Conservation (phyloP, 2,888 invertebrate genomes). For the Calameuta pallipes region DNA sequence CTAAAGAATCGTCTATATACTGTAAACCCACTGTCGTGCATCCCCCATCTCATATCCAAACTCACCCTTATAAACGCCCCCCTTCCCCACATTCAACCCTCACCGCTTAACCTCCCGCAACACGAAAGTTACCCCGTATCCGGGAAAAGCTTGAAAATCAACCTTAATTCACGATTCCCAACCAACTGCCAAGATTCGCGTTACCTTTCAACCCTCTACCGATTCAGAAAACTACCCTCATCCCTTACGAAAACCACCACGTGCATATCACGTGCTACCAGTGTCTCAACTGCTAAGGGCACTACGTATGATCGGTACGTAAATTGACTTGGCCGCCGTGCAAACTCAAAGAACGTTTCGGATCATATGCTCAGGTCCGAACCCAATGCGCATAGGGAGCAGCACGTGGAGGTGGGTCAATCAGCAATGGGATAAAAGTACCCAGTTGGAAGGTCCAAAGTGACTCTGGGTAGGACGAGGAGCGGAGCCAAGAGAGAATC, state of each 20-base stretch:
- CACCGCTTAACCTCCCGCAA: not conserved
- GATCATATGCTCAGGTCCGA: not conserved
- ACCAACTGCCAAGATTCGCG: not conserved
- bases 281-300: not conserved
- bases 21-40: not conserved
- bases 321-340: not conserved
- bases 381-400: not conserved
- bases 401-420: not conserved
- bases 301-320: not conserved
- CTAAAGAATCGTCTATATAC: not conserved
- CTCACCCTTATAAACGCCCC: not conserved
- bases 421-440: not conserved
- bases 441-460: not conserved
- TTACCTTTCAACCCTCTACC: not conserved
- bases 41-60: not conserved
- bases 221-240: not conserved
- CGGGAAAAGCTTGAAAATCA: not conserved
- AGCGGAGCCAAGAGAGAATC: constrained; percentile 32
- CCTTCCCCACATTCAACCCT: not conserved
- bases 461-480: not conserved
- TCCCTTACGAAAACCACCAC: not conserved
- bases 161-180: not conserved
- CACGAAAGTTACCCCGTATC: not conserved
- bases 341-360: not conserved
- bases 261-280: not conserved